A percentile compares a stretch with the other conserved stretches of the same genome.
Conservation (phyloP, 2,113 vertebrate species). For the Gallinago undulata region DNA sequence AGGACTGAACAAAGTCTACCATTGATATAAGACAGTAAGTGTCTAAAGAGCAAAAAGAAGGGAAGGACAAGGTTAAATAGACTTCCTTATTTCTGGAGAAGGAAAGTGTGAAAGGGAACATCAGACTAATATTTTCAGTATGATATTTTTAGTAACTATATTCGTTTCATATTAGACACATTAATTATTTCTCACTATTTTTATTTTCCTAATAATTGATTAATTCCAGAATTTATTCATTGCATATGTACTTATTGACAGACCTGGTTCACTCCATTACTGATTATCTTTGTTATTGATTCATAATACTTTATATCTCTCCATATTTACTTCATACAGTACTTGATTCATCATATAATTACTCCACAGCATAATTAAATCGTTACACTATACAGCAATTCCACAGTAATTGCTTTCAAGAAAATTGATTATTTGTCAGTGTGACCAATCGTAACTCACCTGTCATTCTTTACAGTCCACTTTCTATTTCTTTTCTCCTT, state of each 20-base stretch:
- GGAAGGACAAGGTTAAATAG: not conserved
- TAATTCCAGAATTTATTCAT: not conserved
- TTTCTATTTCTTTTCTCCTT: not conserved
- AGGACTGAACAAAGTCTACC: not conserved
- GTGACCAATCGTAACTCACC: not conserved
- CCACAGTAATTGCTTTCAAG: not conserved
- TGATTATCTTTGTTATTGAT: not conserved
- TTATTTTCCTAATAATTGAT: not conserved
- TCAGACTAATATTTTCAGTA: not conserved
- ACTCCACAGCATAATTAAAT: conserved; percentile 24
- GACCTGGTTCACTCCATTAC: not conserved
- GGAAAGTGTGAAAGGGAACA: not conserved
- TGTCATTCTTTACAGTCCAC: not conserved
- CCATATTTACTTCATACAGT: not conserved
- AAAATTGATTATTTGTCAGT: not conserved
- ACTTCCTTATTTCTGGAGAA: not conserved
- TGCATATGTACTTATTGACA: not conserved
- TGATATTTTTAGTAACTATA: not conserved
- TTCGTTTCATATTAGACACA: not conserved
- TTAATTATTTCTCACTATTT: not conserved
- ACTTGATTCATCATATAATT: conserved; percentile 18
- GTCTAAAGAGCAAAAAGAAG: not conserved
- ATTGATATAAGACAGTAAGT: not conserved
- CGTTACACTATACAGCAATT: not conserved
- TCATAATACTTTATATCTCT: conserved; percentile 20